Percentiles rank a stretch among this genome's conserved stretches.
Conservation (phyloP, 2,888 invertebrate genomes). For the Eupithecia pulchellata region DNA sequence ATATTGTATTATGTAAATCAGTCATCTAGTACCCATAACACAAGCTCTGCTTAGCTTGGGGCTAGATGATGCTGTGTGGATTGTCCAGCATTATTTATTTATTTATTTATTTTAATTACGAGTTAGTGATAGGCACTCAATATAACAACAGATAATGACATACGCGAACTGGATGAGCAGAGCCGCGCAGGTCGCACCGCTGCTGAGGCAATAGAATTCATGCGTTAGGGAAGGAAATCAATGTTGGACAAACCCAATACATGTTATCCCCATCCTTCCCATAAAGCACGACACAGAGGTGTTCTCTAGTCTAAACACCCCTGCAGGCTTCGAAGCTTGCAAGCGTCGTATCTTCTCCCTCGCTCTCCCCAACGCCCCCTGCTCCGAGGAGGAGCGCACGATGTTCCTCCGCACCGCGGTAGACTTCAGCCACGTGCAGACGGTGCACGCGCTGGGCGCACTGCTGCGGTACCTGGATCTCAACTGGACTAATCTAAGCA, state of each 20-base stretch:
- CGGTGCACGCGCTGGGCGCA: slow-evolving; percentile 89
- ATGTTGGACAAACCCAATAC: neutral
- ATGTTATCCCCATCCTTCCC: neutral
- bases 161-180: too few relatives aligned
- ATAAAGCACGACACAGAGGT: neutral
- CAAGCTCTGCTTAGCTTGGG: too few relatives aligned
- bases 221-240: neutral
- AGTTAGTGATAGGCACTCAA: neutral
- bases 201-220: neutral
- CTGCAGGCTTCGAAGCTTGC: slow-evolving; percentile 84
- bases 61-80: too few relatives aligned
- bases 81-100: too few relatives aligned
- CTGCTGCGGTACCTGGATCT: slow-evolving; percentile 89
- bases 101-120: too few relatives aligned
- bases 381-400: slow-evolving; percentile 82
- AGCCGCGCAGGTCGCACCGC: neutral
- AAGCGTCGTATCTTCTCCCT: slow-evolving; percentile 82
- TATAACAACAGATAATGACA: neutral
- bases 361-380: slow-evolving; percentile 83
- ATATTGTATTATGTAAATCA: too few relatives aligned
- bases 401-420: slow-evolving; percentile 87
- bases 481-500: slow-evolving; percentile 84
- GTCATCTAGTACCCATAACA: too few relatives aligned
- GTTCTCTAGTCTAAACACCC: neutral
- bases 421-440: slow-evolving; percentile 86